Conservation (phyloP, 2,888 invertebrate genomes). For the Aphidoletes aphidimyza region DNA sequence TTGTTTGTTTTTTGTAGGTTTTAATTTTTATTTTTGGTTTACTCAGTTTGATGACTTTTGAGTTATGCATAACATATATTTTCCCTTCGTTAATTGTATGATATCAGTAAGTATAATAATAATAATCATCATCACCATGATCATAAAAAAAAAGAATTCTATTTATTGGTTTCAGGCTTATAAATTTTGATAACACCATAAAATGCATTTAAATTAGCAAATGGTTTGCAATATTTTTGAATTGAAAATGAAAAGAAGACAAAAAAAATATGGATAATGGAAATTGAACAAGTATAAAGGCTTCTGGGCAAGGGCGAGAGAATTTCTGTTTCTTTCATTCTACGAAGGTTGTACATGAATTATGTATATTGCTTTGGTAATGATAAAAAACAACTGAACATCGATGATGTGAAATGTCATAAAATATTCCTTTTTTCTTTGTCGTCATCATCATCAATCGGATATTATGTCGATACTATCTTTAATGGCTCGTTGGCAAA, state of each 20-base stretch:
- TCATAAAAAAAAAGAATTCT: not conserved
- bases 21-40: conserved; percentile 34
- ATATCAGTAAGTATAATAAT: conserved; percentile 17
- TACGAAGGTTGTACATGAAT: too few relatives aligned
- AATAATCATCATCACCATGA: conserved; percentile 22
- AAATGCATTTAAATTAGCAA: not conserved
- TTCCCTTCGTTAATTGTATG: conserved; percentile 11
- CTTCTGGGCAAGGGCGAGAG: not conserved
- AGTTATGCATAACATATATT: conserved; percentile 48
- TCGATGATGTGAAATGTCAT: too few relatives aligned
- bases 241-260: not conserved
- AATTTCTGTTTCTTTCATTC: too few relatives aligned
- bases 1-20: too few relatives aligned
- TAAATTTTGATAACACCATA: not conserved
- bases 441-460: too few relatives aligned
- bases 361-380: too few relatives aligned
- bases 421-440: too few relatives aligned
- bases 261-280: not conserved
- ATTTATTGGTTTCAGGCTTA: not conserved
- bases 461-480: too few relatives aligned
- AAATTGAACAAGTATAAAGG: not conserved
- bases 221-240: conserved; percentile 1
- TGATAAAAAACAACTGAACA: too few relatives aligned
- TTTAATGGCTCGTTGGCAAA: too few relatives aligned
- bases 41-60: conserved; percentile 38